phyloP scores from a whole-genome alignment of 2,888 invertebrate species.

The Rhogogaster chlorosoma region DNA sequence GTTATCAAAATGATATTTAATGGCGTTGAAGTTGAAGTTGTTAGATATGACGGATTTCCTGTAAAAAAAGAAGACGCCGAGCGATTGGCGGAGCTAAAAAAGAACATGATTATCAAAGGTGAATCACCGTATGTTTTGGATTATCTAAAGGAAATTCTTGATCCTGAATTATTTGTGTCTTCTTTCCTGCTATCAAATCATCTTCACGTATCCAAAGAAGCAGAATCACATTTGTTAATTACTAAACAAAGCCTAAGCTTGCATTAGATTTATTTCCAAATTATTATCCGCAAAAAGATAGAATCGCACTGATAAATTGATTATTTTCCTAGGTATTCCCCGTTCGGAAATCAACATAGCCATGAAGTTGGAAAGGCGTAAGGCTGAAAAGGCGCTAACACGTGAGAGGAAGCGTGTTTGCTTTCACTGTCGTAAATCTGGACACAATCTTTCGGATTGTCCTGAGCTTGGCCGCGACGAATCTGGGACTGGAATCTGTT shows the following conservation, averaged over 20 bases:
- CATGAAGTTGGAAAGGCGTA: conserved; percentile 85
- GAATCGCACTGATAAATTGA: conserved; percentile 47
- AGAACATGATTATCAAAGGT: conserved; percentile 84
- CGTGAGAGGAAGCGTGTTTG: conserved; percentile 86
- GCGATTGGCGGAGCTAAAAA: conserved; percentile 82
- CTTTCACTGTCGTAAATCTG: conserved; percentile 89
- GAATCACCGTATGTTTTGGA: conserved; percentile 51
- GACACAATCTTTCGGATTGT: conserved; percentile 91
- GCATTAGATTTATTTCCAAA: neutral
- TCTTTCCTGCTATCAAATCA: neutral
- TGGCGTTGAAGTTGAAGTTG: conserved; percentile 82
- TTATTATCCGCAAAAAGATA: neutral
- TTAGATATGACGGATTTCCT: conserved; percentile 86
- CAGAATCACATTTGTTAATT: neutral
- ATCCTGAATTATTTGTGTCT: neutral
- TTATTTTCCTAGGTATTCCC: conserved; percentile 79
- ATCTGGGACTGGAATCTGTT: conserved; percentile 86
- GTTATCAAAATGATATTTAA: conserved; percentile 81
- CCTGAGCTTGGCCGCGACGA: conserved; percentile 83
- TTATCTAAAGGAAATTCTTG: neutral
- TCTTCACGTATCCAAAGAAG: neutral
- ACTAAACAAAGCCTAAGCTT: neutral
- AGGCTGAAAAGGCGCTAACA: conserved; percentile 86
- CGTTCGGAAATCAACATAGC: conserved; percentile 84
- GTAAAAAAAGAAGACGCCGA: conserved; percentile 86